Evolutionary conservation across 1,140 invertebrate species (phyloP).

Genomic region (Amyelois transitella): DNA sequence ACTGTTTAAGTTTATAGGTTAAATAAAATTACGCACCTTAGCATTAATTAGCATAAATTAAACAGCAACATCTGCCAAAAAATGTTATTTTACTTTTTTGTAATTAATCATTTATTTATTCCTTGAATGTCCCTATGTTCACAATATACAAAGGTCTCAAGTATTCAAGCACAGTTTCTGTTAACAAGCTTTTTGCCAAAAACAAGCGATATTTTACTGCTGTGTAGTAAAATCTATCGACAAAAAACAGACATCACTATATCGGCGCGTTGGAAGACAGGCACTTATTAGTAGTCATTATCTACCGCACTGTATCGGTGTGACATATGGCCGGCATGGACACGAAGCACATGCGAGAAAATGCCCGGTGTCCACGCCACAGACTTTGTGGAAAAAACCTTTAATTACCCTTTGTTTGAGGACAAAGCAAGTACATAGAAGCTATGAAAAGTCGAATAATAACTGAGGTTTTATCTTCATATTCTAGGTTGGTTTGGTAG

Average conservation of each 20-base stretch:
- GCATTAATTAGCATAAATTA: no score
- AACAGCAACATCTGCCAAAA: no score
- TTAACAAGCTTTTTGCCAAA: no score
- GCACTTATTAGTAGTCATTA: constrained; percentile 70
- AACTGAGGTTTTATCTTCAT: not conserved
- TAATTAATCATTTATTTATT: no score
- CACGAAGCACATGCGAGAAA: constrained; percentile 58
- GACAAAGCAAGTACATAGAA: not conserved
- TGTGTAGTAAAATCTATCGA: constrained; percentile 17
- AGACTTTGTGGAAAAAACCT: constrained; percentile 29
- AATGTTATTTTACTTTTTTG: no score
- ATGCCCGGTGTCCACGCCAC: constrained; percentile 35
- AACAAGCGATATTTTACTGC: no score
- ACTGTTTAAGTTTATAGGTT: no score
- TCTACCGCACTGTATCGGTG: constrained; percentile 58
- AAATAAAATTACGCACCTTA: no score
- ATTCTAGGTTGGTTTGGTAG: not conserved
- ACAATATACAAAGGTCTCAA: no score
- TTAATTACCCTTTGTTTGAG: constrained; percentile 54
- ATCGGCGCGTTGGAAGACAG: constrained; percentile 54
- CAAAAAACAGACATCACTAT: constrained; percentile 25
- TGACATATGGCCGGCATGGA: constrained; percentile 69
- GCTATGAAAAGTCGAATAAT: not conserved
- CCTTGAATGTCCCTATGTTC: no score
- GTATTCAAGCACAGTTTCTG: no score